Conservation (phyloP, 2,113 vertebrate species). For the Hylia prasina region DNA sequence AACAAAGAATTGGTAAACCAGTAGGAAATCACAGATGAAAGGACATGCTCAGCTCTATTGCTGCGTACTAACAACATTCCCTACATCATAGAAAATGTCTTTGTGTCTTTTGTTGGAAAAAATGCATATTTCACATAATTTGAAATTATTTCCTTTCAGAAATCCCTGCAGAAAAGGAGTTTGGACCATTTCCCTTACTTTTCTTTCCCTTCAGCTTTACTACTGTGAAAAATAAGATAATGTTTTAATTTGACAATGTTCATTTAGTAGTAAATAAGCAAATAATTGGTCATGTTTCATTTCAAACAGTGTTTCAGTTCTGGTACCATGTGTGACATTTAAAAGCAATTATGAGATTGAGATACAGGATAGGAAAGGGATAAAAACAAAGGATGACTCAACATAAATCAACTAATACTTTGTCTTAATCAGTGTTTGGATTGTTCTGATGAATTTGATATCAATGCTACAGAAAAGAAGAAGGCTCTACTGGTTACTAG, state of each 20-base stretch:
- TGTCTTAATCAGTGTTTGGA: constrained; percentile 2
- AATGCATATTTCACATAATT: neutral
- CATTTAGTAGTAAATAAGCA: constrained; percentile 34
- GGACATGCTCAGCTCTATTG: neutral
- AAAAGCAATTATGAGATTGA: constrained; percentile 6
- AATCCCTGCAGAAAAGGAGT: neutral
- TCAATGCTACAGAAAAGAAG: neutral
- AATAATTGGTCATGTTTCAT: constrained; percentile 14
- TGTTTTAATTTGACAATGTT: neutral
- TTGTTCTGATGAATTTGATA: constrained; percentile 25
- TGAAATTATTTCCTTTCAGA: neutral
- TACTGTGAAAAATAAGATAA: constrained; percentile 5
- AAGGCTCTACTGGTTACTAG: neutral
- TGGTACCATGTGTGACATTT: neutral
- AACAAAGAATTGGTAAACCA: neutral
- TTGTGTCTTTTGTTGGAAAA: neutral
- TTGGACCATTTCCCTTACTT: neutral
- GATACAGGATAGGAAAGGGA: neutral
- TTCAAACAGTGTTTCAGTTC: constrained; percentile 23
- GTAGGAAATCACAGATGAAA: neutral
- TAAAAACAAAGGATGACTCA: constrained; percentile 28
- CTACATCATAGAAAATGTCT: neutral
- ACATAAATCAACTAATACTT: constrained; percentile 7
- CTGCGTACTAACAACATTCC: neutral
- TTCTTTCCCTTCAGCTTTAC: neutral